These are phyloP conservation scores for Oryzias curvinotus DNA, from an alignment of 2,113 vertebrate species.

Conservation along the genomic window DNA sequence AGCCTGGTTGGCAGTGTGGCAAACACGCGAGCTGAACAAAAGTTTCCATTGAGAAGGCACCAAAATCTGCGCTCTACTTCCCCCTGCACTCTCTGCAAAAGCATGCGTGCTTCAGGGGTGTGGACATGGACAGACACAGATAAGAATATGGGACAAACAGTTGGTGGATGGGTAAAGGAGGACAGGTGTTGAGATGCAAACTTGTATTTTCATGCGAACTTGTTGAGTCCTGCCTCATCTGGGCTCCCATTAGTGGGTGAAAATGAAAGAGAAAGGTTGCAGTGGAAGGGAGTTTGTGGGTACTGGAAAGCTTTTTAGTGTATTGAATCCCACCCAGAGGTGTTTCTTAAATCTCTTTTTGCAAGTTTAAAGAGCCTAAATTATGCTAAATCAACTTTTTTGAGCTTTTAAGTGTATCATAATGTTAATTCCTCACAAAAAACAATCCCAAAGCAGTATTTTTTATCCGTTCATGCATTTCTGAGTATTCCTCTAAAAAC, in stretches of 20 bases:
- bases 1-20: conserved; percentile 50
- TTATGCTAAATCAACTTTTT: too few relatives aligned
- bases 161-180: conserved; percentile 13
- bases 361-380: too few relatives aligned
- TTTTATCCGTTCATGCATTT: too few relatives aligned
- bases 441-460: too few relatives aligned
- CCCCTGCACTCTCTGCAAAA: conserved; percentile 2
- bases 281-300: conserved; percentile 5
- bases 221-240: too few relatives aligned
- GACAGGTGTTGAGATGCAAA: conserved; percentile 29
- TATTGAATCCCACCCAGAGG: conserved; percentile 50
- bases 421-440: too few relatives aligned
- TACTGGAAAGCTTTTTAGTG: conserved; percentile 13
- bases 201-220: conserved; percentile 4
- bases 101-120: conserved; percentile 20
- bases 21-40: conserved; percentile 65
- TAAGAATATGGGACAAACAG: conserved; percentile 13
- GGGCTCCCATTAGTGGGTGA: conserved; percentile 1
- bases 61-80: conserved; percentile 48
- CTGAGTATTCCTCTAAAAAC: too few relatives aligned
- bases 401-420: too few relatives aligned
- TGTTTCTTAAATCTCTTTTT: too few relatives aligned
- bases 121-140: conserved; percentile 14
- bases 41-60: conserved; percentile 69
- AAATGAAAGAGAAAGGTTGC: conserved; percentile 25